A percentile compares a stretch with the other conserved stretches of the same genome.
phyloP scores from a whole-genome alignment of 2,888 invertebrate genomes.

The Xestia c-nigrum region DNA sequence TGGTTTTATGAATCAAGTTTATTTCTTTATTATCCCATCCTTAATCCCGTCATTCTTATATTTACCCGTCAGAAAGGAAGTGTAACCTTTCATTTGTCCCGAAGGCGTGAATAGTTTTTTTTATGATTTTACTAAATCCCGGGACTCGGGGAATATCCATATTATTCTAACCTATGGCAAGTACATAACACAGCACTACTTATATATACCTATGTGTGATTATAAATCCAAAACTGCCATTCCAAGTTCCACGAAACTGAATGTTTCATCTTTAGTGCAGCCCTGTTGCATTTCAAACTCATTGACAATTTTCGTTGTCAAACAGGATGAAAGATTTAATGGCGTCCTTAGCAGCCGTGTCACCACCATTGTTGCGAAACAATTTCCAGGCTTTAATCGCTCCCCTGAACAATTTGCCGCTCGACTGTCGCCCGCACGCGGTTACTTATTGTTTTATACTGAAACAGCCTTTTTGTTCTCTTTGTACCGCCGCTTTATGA shows the following conservation, averaged over 20 bases:
- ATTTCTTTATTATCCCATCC: too few species aligned
- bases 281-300: constrained; percentile 32
- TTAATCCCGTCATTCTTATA: too few species aligned
- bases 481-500: constrained; percentile 68
- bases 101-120: too few species aligned
- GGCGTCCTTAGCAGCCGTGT: constrained; percentile 73
- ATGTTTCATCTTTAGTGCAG: constrained; percentile 5
- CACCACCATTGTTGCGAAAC: constrained; percentile 78
- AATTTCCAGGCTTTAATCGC: constrained; percentile 81
- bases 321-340: constrained; percentile 76
- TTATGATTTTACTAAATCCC: too few species aligned
- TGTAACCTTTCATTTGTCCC: too few species aligned
- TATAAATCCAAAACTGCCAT: background rate
- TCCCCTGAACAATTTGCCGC: constrained; percentile 78
- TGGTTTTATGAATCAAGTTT: too few species aligned
- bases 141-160: too few species aligned
- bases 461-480: constrained; percentile 69
- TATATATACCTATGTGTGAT: background rate
- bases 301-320: constrained; percentile 58
- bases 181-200: too few species aligned
- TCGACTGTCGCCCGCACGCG: constrained; percentile 76
- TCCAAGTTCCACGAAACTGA: background rate
- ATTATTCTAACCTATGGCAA: too few species aligned
- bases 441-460: constrained; percentile 74
- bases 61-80: too few species aligned